Percentiles rank a stretch among this genome's conserved stretches.
Evolutionary conservation across 2,797 vertebrate genomes (phyloP).

Genomic region (Eulemur albifrons): DNA sequence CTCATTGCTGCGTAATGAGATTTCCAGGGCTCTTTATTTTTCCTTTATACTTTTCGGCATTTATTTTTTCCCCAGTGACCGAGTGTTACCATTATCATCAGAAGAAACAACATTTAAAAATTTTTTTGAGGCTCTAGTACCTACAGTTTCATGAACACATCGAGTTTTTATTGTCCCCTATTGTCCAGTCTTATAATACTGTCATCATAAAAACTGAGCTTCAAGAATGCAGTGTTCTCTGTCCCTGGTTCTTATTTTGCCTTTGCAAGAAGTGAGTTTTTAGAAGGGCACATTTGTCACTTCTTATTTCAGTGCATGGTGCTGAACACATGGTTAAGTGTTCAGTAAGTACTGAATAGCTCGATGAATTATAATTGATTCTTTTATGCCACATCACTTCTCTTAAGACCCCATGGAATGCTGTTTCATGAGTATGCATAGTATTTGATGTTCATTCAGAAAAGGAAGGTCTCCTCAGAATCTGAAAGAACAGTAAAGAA

Average conservation of each 20-base stretch:
- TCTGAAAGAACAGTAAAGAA: conserved; percentile 14
- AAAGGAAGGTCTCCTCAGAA: not conserved
- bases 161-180: not conserved
- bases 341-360: not conserved
- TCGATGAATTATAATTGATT: not conserved
- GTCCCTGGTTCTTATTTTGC: not conserved
- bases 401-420: not conserved
- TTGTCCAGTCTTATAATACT: not conserved
- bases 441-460: not conserved
- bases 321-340: not conserved
- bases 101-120: not conserved
- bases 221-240: not conserved
- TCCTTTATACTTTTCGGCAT: not conserved
- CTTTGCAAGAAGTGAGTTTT: not conserved
- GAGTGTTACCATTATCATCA: not conserved
- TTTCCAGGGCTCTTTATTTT: not conserved
- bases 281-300: not conserved
- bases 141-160: not conserved
- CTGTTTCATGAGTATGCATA: not conserved
- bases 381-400: not conserved
- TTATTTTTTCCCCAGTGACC: not conserved
- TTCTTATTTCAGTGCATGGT: not conserved
- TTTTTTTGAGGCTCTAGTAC: not conserved
- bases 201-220: not conserved
- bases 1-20: not conserved